phyloP scores from a whole-genome alignment of 2,888 invertebrate genomes.

The Cyclophora punctaria region DNA sequence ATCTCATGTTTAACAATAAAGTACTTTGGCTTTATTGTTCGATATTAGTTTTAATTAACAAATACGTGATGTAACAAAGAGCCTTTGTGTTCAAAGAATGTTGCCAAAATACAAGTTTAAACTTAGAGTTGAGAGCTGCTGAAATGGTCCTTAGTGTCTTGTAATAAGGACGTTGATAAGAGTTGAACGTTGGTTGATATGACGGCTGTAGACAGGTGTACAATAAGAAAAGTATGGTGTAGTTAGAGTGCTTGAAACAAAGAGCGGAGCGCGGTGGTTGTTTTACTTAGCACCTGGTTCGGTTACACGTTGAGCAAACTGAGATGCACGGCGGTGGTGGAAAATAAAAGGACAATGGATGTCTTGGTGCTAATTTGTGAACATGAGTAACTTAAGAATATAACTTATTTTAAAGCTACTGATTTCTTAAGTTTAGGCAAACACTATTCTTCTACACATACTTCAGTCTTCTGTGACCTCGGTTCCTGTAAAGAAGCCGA shows the following conservation, averaged over 20 bases:
- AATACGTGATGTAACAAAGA: conserved; percentile 32
- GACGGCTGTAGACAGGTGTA: conserved; percentile 25
- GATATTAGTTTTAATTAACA: conserved; percentile 28
- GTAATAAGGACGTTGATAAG: too few species aligned
- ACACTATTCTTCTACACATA: too few species aligned
- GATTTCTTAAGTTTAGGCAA: too few species aligned
- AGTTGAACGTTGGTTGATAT: background rate
- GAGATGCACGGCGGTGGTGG: background rate
- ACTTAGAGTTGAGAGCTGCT: too few species aligned
- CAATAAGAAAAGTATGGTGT: conserved; percentile 35
- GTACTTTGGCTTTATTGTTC: conserved; percentile 15
- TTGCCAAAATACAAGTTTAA: conserved; percentile 6
- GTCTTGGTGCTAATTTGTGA: too few species aligned
- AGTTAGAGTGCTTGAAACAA: conserved; percentile 27
- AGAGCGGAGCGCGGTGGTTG: conserved; percentile 19
- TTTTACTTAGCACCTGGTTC: conserved; percentile 33
- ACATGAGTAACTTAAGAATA: too few species aligned
- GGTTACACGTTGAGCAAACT: conserved; percentile 14
- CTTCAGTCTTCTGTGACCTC: too few species aligned
- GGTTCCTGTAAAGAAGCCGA: too few species aligned
- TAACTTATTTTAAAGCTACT: too few species aligned
- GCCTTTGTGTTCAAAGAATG: conserved; percentile 21
- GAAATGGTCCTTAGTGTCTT: too few species aligned
- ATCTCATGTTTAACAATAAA: conserved; percentile 18
- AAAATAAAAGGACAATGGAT: background rate